These are phyloP conservation scores for Diarsia mendica DNA, from an alignment of 2,888 invertebrate genomes.

Conservation along the genomic window DNA sequence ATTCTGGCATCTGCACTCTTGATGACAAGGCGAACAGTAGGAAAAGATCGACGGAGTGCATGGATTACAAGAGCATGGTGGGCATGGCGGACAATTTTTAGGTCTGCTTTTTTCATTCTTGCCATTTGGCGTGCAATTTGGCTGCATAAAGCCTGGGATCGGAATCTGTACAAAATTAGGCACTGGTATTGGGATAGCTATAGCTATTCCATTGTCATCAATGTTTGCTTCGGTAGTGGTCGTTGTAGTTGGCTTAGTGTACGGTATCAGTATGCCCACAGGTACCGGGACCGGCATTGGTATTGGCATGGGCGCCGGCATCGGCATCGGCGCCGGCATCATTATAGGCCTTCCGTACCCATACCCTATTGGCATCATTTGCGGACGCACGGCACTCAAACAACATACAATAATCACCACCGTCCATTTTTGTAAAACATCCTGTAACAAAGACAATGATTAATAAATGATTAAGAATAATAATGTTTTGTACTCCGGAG, in stretches of 20 bases:
- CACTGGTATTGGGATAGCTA: constrained; percentile 48
- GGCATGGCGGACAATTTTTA: constrained; percentile 80
- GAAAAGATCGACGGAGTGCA: constrained; percentile 84
- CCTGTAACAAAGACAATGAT: constrained; percentile 57
- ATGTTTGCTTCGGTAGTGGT: background rate
- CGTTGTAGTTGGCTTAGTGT: constrained; percentile 36
- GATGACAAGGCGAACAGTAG: constrained; percentile 83
- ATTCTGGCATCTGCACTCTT: constrained; percentile 78
- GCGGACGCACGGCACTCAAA: constrained; percentile 60
- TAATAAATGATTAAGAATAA: background rate
- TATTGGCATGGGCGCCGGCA: background rate
- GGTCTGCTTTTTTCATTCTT: constrained; percentile 19
- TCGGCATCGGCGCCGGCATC: constrained; percentile 44
- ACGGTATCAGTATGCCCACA: constrained; percentile 51
- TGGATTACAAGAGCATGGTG: constrained; percentile 81
- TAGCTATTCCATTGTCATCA: constrained; percentile 13
- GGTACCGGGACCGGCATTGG: constrained; percentile 59
- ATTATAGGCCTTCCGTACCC: constrained; percentile 59
- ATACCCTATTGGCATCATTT: constrained; percentile 63
- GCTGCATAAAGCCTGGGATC: constrained; percentile 70
- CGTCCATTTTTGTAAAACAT: constrained; percentile 61
- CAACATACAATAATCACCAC: constrained; percentile 49
- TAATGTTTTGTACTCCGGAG: background rate
- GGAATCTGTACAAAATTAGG: constrained; percentile 70
- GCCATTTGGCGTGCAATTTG: constrained; percentile 37